Percentiles rank a stretch among this genome's conserved stretches.
Evolutionary conservation across 2,113 vertebrate species (phyloP).

Genomic region (Gavialis gangeticus): DNA sequence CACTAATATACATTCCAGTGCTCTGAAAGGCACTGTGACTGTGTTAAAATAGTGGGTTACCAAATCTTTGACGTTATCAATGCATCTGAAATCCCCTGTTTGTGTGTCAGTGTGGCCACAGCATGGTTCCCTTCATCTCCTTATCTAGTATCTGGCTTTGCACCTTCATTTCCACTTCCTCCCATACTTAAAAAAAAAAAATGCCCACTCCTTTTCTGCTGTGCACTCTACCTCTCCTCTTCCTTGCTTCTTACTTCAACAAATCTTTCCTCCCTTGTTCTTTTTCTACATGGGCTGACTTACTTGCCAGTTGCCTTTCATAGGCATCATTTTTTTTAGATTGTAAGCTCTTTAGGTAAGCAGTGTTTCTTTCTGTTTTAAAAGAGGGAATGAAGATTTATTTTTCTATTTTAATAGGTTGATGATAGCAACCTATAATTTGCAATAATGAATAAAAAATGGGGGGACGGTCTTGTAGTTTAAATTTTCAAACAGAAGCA

Average conservation of each 20-base stretch:
- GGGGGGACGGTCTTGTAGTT: neutral
- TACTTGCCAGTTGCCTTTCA: neutral
- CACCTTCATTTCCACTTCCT: neutral
- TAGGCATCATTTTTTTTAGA: neutral
- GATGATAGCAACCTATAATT: fast-evolving
- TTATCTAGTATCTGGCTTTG: neutral
- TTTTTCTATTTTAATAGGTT: neutral
- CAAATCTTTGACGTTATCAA: neutral
- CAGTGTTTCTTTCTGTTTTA: neutral
- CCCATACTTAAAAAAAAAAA: neutral
- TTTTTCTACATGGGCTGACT: neutral
- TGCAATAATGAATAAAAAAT: neutral
- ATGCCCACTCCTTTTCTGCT: neutral
- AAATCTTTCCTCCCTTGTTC: neutral
- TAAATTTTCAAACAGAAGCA: neutral
- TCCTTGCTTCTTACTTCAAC: neutral
- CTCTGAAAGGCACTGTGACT: neutral
- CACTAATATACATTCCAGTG: neutral
- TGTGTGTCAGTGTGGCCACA: neutral
- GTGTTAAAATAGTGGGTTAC: neutral
- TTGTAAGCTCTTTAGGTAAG: neutral
- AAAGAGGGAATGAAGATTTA: neutral
- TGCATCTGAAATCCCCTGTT: neutral
- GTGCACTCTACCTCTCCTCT: neutral
- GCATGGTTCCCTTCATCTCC: neutral